Evolutionary conservation across 2,797 vertebrate genomes (phyloP).

Genomic region (Zalophus californianus): DNA sequence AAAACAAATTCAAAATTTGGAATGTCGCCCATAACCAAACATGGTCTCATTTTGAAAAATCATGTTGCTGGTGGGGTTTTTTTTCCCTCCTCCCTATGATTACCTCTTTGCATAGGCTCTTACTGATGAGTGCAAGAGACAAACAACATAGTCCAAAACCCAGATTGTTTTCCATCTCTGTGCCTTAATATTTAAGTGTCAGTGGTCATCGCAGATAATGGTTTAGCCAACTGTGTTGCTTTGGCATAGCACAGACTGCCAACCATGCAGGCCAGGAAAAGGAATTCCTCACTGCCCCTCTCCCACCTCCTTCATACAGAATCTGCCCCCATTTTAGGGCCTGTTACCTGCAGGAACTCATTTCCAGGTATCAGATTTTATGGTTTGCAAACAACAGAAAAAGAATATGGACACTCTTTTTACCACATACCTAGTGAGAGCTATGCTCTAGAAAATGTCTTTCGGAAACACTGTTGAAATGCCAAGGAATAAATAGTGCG

Average conservation of each 20-base stretch:
- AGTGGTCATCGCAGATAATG: neutral
- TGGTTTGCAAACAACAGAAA: neutral
- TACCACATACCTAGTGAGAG: neutral
- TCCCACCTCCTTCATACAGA: too few species aligned
- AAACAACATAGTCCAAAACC: neutral
- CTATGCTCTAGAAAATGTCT: neutral
- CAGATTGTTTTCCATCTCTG: neutral
- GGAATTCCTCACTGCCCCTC: too few species aligned
- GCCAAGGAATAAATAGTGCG: neutral
- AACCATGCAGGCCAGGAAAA: neutral
- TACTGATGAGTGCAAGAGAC: neutral
- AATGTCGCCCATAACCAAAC: neutral
- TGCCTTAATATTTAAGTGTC: neutral
- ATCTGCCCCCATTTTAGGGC: neutral
- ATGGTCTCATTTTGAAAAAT: neutral
- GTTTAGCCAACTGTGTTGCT: neutral
- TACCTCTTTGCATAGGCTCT: neutral
- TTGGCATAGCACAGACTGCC: too few species aligned
- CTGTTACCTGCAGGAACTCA: neutral
- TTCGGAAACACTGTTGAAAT: neutral
- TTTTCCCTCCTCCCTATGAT: neutral
- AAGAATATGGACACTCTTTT: neutral
- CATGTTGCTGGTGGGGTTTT: neutral
- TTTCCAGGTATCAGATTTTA: neutral
- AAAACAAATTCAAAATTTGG: neutral